Conservation (phyloP, 30 jellyfish, hydroid and myxozoan species). For the Cassiopea andromeda region DNA sequence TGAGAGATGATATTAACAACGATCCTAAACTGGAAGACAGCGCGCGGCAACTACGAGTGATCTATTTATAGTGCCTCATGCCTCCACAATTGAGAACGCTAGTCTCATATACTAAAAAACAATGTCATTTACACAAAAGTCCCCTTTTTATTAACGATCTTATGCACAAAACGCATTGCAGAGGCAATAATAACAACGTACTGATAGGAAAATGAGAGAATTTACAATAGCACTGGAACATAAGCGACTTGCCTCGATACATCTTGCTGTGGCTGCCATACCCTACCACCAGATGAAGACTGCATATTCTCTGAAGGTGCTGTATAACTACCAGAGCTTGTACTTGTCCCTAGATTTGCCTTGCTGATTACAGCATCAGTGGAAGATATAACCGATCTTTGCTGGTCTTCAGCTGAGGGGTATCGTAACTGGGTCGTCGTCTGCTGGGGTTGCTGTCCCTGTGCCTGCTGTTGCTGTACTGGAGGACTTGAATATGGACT, state of each 20-base stretch:
- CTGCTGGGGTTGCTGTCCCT: constrained; percentile 51
- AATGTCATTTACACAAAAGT: constrained; percentile 47
- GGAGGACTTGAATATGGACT: constrained; percentile 86
- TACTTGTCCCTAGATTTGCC: constrained; percentile 58
- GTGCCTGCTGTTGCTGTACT: constrained; percentile 58
- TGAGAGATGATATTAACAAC: background rate
- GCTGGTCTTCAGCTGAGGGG: constrained; percentile 79
- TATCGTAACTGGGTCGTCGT: constrained; percentile 62
- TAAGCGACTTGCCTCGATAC: constrained; percentile 91
- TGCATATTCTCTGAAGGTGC: constrained; percentile 77
- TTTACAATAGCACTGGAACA: constrained; percentile 77
- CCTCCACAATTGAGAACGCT: constrained; percentile 68
- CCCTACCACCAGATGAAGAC: constrained; percentile 78
- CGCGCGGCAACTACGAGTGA: constrained; percentile 16
- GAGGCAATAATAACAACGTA: constrained; percentile 10
- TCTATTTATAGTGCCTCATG: constrained; percentile 3
- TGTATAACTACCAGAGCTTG: constrained; percentile 73
- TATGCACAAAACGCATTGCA: constrained; percentile 38
- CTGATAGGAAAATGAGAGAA: background rate
- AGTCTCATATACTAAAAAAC: constrained; percentile 24
- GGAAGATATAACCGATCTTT: constrained; percentile 66
- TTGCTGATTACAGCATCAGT: constrained; percentile 67
- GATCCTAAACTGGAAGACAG: background rate
- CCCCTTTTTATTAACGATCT: constrained; percentile 42
- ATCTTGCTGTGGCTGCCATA: constrained; percentile 94